Conservation (phyloP, 1,140 invertebrate species). For the Anastrepha obliqua region DNA sequence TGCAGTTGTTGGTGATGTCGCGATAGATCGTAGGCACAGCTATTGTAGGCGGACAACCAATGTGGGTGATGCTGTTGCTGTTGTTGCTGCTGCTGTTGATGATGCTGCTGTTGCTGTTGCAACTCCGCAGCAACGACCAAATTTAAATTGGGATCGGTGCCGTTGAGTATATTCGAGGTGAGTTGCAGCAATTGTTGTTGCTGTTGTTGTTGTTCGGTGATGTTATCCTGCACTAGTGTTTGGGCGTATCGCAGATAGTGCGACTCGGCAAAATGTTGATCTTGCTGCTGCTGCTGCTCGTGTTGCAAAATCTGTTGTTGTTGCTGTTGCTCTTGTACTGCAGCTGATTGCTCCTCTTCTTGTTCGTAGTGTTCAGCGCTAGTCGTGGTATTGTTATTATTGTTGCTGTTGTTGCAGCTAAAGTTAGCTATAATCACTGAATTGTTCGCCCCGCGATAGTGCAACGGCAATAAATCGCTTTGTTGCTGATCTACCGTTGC, state of each 20-base stretch:
- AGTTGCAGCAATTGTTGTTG: constrained; percentile 45
- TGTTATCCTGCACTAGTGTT: neutral
- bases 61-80: constrained; percentile 56
- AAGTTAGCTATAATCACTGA: constrained; percentile 69
- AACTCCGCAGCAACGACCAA: constrained; percentile 33
- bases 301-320: neutral
- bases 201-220: constrained; percentile 29
- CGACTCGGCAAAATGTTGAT: neutral
- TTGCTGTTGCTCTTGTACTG: constrained; percentile 32
- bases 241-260: constrained; percentile 22
- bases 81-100: constrained; percentile 29
- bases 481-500: constrained; percentile 41
- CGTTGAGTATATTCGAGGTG: constrained; percentile 58
- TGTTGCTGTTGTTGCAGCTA: constrained; percentile 61
- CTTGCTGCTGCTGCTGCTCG: neutral
- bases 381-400: constrained; percentile 37
- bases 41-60: constrained; percentile 55
- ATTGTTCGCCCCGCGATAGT: constrained; percentile 66
- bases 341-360: constrained; percentile 57
- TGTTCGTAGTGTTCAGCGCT: constrained; percentile 24
- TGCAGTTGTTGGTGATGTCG: constrained; percentile 60
- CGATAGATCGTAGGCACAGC: constrained; percentile 59
- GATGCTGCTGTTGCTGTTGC: constrained; percentile 33
- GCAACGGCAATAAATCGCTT: constrained; percentile 55
- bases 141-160: constrained; percentile 59